Percentiles rank a stretch among this genome's conserved stretches.
These are phyloP conservation scores for Fulmarus glacialis DNA, from an alignment of 2,113 vertebrate species.

Conservation along the genomic window DNA sequence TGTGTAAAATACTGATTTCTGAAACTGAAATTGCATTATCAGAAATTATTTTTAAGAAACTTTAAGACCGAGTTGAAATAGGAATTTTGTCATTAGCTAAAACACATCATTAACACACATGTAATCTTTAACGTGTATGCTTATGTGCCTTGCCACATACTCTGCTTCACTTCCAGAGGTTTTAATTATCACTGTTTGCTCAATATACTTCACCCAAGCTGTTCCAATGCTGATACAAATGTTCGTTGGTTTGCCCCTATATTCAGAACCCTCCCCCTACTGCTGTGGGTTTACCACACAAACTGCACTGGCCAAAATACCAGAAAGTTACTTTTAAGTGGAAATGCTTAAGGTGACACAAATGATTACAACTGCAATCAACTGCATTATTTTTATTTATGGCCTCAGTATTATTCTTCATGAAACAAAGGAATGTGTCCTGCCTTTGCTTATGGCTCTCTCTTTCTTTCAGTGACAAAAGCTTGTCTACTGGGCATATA, in stretches of 20 bases:
- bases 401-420: not conserved
- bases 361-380: not conserved
- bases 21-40: not conserved
- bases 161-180: not conserved
- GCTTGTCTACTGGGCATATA: not conserved
- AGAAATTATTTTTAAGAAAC: not conserved
- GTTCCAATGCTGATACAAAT: not conserved
- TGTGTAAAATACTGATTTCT: not conserved
- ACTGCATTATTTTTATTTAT: not conserved
- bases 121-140: not conserved
- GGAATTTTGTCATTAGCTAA: not conserved
- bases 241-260: not conserved
- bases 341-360: not conserved
- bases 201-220: not conserved
- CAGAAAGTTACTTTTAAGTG: not conserved
- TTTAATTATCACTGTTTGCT: not conserved
- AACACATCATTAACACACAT: not conserved
- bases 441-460: not conserved
- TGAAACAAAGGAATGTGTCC: not conserved
- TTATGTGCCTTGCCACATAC: not conserved
- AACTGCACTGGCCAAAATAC: not conserved
- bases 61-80: not conserved
- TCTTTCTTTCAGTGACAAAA: not conserved
- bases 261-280: not conserved
- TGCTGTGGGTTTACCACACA: not conserved